Conservation (phyloP, 2,888 invertebrate species). For the Apamea anceps region DNA sequence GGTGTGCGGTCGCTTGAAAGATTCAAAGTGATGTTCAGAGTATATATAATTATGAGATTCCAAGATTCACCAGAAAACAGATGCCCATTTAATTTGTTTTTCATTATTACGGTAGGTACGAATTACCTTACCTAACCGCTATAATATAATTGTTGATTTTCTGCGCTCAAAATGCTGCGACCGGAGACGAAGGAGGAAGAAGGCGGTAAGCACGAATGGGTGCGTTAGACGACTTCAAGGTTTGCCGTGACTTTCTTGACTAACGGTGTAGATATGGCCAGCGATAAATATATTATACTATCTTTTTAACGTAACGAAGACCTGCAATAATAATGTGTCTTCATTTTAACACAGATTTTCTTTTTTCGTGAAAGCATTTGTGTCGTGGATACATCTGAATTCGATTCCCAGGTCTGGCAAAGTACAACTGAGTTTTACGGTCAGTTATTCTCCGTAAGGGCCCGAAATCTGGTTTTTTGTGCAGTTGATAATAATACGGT, state of each 20-base stretch:
- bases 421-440: neutral
- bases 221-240: neutral
- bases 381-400: too few species aligned
- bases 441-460: neutral
- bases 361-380: neutral
- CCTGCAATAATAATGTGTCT: neutral
- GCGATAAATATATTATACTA: neutral
- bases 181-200: neutral
- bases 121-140: slow-evolving; percentile 26
- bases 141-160: slow-evolving; percentile 19
- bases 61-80: slow-evolving; percentile 10
- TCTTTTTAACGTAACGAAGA: neutral
- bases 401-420: neutral
- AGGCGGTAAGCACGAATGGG: slow-evolving; percentile 3
- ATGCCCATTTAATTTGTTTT: neutral
- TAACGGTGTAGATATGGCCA: neutral
- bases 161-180: neutral
- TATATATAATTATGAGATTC: neutral
- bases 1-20: neutral
- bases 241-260: neutral
- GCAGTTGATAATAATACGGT: neutral
- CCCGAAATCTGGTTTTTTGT: neutral
- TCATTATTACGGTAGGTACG: slow-evolving; percentile 4
- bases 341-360: neutral
- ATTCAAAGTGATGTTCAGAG: slow-evolving; percentile 7